These are phyloP conservation scores for Aotus griseimembra DNA, from an alignment of 2,797 vertebrate genomes.

Conservation along the genomic window DNA sequence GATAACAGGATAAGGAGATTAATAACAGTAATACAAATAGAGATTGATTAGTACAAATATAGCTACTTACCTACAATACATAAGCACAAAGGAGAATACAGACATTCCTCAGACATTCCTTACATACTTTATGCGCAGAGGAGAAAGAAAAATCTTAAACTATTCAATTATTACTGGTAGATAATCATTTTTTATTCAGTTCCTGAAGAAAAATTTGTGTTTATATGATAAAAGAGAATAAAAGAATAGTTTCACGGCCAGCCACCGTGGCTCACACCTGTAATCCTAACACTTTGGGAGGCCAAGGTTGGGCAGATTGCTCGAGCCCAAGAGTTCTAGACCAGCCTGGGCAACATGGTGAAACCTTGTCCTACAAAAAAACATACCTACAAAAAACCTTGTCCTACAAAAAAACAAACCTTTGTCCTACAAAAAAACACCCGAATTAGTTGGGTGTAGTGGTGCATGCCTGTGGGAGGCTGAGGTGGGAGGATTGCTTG, in stretches of 20 bases:
- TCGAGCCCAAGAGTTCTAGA: not conserved
- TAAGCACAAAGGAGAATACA: not conserved
- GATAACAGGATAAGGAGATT: not conserved
- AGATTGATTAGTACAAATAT: not conserved
- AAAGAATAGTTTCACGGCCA: not conserved
- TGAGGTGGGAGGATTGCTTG: not conserved
- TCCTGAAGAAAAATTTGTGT: not conserved
- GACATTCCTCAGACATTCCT: not conserved
- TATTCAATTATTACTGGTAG: not conserved
- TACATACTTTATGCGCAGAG: constrained; percentile 16
- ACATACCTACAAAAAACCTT: not conserved
- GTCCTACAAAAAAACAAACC: not conserved
- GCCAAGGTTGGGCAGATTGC: not conserved
- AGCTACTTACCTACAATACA: not conserved
- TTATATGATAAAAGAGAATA: not conserved
- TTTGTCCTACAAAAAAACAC: too few species aligned
- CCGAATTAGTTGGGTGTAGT: not conserved
- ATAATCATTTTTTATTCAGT: not conserved
- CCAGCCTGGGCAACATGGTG: not conserved
- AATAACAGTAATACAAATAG: not conserved
- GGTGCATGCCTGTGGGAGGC: not conserved
- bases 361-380: not conserved
- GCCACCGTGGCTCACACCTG: not conserved
- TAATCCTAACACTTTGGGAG: not conserved
- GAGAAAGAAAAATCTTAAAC: not conserved